Evolutionary conservation across 2,797 vertebrate species (phyloP), one percentile per base, ranked within the genome.

Genomic region (Eidolon dupreanum): DNA sequence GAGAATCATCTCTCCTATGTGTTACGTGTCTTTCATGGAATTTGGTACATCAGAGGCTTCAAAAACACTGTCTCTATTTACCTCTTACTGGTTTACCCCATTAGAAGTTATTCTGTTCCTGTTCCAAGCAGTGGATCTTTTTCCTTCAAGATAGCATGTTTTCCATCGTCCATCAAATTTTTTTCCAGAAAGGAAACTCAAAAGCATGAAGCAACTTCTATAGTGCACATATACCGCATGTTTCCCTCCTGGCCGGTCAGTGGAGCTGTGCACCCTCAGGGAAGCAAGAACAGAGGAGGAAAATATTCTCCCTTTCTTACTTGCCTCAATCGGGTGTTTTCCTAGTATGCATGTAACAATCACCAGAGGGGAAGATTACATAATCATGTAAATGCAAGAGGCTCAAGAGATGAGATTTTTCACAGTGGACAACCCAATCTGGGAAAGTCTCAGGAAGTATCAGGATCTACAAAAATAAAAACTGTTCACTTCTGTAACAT

Each of bases 161-260:
- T 87, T 17, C 19, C 33, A 81, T 0, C 9, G 31, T 70, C 1
- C 7, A 95, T 75, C 83, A 22, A 78, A 26, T 68, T 38, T 70
- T 49, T 46, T 11, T 8, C 16, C 22, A 75, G 63, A 8, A 31
- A 61, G 71, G 41, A 82, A 66, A 1, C 49, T 86, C 17, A n/a
- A 81, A 88, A 83, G 2, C 53, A 17, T 61, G 65, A 86, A 92
- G 51, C 36, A 55, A 51, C 81, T n/a, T n/a, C 15, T 93, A 41
- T 3, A 31, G 4, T 71, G 20, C 8, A 46, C 1, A 0, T 49
- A 5, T 2, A 19, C 5, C 36, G 7, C 4, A 6, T 17, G 4
- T 20, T 92, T 86, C 33, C 31, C 26, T 65, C 77, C n/a, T 19
- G 5, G 4, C 8, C 33, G n/a, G 0, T 89, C 63, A 41, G 0